These are phyloP conservation scores for Ctenochaetus hawaiiensis DNA, from an alignment of 2,797 vertebrate species.

Conservation along the genomic window DNA sequence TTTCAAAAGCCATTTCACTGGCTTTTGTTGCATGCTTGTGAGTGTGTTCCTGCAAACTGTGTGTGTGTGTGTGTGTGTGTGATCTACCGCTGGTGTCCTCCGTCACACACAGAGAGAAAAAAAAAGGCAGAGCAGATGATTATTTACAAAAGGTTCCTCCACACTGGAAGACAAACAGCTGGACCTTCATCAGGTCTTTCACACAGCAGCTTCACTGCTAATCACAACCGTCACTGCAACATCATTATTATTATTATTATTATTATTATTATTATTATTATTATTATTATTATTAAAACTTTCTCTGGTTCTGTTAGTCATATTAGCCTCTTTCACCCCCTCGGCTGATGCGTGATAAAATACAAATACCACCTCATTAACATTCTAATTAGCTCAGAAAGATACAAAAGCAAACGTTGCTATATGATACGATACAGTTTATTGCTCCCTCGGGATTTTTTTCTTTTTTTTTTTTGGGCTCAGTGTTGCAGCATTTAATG, in stretches of 20 bases:
- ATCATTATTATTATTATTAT: neutral
- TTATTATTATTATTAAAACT: too few relatives aligned
- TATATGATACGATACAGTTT: too few relatives aligned
- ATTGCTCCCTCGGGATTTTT: too few relatives aligned
- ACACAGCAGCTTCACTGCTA: conserved; percentile 11
- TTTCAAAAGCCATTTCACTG: conserved; percentile 69
- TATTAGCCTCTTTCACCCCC: conserved; percentile 34
- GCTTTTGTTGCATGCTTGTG: conserved; percentile 54
- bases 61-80: neutral
- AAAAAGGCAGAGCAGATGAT: conserved; percentile 54
- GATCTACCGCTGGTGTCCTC: conserved; percentile 37
- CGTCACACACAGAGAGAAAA: conserved; percentile 39
- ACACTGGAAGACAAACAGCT: conserved; percentile 29
- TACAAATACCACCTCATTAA: conserved; percentile 8
- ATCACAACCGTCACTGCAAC: conserved; percentile 22
- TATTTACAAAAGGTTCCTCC: conserved; percentile 59
- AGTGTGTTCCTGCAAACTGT: conserved; percentile 28
- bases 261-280: too few relatives aligned
- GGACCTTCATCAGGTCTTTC: conserved; percentile 27
- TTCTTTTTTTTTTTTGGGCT: too few relatives aligned
- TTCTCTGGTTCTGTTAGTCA: conserved; percentile 8
- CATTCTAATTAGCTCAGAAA: conserved; percentile 26
- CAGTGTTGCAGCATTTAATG: too few relatives aligned
- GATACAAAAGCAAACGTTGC: neutral
- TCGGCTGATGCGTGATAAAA: conserved; percentile 14